Base-by-base conservation (phyloP, 2,888 invertebrate genomes). In the Arrhopalites spinosus region DNA sequence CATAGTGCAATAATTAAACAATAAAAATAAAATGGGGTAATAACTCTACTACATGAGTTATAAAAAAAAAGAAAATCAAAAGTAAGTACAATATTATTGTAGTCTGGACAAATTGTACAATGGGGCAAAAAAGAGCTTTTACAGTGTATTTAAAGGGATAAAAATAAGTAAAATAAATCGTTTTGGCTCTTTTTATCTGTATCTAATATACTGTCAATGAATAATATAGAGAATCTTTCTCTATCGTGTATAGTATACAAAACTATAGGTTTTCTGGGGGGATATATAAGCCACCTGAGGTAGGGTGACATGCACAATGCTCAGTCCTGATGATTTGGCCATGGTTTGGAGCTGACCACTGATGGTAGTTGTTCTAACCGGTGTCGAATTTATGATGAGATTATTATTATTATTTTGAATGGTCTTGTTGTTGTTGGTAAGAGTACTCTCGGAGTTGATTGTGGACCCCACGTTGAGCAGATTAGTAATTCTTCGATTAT, bases 251-350 rank as follows among this genome's bases (percentile, higher is more conserved):
- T n/a, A n/a, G n/a, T n/a, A n/a, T n/a, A n/a, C n/a, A n/a, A n/a
- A n/a, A n/a, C n/a, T n/a, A n/a, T n/a, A n/a, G n/a, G n/a, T 45
- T 36, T 15, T 23, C 20, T 43, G 5, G 36, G 36, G 36, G 36
- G 36, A 36, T 36, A 36, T 36, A 15, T 50, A 81, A 84, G 79
- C 78, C 81, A 84, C 82, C 83, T 84, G 83, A 85, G 91, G 91
- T 85, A 92, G 86, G 82, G 93, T 91, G 86, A 95, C 91, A 89
- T 95, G 95, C 86, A 95, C 93, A 88, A 95, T 92, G 88, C 92
- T 93, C 87, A 89, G 88, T 87, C 86, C 87, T 88, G 85, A 88
- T 87, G 85, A 82, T 82, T 82, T 82, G 80, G 82, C 82, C 82
- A 82, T 82, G 79, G 82, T 81, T 80, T 82, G 80, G 56, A 80